phyloP scores from a whole-genome alignment of 2,888 invertebrate species.

The Thelaira solivaga region DNA sequence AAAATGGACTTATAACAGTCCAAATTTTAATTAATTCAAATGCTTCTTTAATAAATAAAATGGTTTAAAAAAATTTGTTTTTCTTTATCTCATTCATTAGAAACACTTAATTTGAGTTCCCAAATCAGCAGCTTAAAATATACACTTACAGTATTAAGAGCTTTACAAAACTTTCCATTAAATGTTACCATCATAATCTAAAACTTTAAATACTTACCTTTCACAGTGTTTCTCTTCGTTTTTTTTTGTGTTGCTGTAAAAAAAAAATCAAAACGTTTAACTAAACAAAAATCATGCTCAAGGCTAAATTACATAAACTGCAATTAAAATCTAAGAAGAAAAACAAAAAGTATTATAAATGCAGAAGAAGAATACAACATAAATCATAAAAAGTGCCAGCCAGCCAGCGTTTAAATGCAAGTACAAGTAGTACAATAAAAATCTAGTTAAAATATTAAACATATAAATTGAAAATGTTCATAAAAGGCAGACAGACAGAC shows the following conservation, averaged over 20 bases:
- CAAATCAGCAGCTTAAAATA: too few relatives aligned
- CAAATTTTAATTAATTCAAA: too few relatives aligned
- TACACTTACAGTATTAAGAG: too few relatives aligned
- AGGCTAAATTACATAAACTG: constrained; percentile 54
- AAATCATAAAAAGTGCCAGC: constrained; percentile 50
- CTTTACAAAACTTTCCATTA: neutral
- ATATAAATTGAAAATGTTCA: constrained; percentile 25
- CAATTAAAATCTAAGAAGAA: constrained; percentile 45
- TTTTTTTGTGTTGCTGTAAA: too few relatives aligned
- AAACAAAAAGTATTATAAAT: neutral
- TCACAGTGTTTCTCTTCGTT: neutral
- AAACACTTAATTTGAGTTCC: too few relatives aligned
- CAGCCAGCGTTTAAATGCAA: constrained; percentile 3
- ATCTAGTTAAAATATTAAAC: constrained; percentile 29
- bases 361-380: constrained; percentile 42
- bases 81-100: too few relatives aligned
- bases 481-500: neutral
- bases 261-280: constrained; percentile 14
- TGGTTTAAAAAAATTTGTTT: too few relatives aligned
- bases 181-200: neutral
- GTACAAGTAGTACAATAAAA: constrained; percentile 10
- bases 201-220: neutral
- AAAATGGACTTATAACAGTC: too few relatives aligned
- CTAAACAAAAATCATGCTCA: constrained; percentile 53
- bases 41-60: too few relatives aligned